Evolutionary conservation across 2,113 vertebrate species (phyloP), one percentile per base, ranked within the genome.

Genomic region (Meles meles): DNA sequence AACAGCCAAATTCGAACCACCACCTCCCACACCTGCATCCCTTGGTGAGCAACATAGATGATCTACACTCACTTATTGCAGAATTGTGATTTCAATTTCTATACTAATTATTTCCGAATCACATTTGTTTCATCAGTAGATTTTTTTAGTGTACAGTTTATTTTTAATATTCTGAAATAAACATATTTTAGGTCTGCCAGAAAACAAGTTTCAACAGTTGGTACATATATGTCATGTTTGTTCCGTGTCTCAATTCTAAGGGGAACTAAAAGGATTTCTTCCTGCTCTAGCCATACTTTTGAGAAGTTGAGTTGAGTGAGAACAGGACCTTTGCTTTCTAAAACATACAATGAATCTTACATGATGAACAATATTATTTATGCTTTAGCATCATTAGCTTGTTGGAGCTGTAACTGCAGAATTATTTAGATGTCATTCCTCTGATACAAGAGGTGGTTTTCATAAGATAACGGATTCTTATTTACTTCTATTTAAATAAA

Each of bases 81-180:
- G 20, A 91, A 31, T 5, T 63, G 20, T 29, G 31, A 67, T 31
- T 92, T 88, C 71, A 4, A 0, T 49, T 74, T 76, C 72, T 29
- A 55, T 23, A 20, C 25, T 37, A 10, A 72, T 12, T 18, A 42
- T 92, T 86, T 94, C 69, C 87, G 49, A 37, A 69, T 29, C 65
- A 74, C 81, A 81, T 55, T 20, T 37, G 52, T 82, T 25, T 69
- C 17, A 31, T 84, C 18, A 25, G 34, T 39, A 84, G 61, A 39
- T 13, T 14, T 21, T 81, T 47, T 21, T 29, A 83, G 47, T 52
- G 42, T 79, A 13, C 5, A 47, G 21, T 49, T 92, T 93, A 83
- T 77, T 89, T 92, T 86, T 79, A 89, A 81, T 82, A 57, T n/a
- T 59, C 27, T 31, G 18, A 95, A 95, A 93, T 76, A 83, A 96